Evolutionary conservation across 2,797 vertebrate genomes (phyloP).

Genomic region (Okamejei kenojei): DNA sequence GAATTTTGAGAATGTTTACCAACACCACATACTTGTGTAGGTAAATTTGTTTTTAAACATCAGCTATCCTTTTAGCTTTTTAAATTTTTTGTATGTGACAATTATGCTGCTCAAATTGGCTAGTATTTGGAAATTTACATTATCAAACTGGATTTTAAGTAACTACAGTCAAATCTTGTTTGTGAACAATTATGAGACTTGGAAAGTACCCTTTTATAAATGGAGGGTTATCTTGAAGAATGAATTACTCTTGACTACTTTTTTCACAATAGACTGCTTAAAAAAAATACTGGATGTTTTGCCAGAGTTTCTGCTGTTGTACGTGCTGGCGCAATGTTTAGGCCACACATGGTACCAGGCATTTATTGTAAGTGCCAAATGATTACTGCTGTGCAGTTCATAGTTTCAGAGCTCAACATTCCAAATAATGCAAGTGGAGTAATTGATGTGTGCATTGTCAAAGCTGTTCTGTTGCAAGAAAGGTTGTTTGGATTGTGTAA

Average conservation of each 20-base stretch:
- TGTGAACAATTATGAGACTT: neutral
- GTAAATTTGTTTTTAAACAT: neutral
- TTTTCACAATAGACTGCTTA: neutral
- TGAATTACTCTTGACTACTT: neutral
- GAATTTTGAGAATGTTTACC: neutral
- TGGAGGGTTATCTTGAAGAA: neutral
- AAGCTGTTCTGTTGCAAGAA: slow-evolving; percentile 21
- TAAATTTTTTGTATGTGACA: neutral
- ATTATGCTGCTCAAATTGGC: neutral
- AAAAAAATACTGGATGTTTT: neutral
- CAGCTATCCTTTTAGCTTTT: neutral
- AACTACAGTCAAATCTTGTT: neutral
- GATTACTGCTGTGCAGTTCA: slow-evolving; percentile 26
- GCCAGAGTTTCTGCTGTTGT: neutral
- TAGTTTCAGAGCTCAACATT: neutral
- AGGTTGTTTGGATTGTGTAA: neutral
- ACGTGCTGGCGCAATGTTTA: neutral
- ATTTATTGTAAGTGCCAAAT: neutral
- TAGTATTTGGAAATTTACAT: neutral
- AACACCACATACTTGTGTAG: neutral
- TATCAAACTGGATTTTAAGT: slow-evolving; percentile 4
- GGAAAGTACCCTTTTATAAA: neutral
- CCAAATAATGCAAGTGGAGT: neutral
- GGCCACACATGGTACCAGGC: neutral
- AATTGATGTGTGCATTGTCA: neutral